Percentiles rank a stretch among this genome's conserved stretches.
phyloP scores from a whole-genome alignment of 2,888 invertebrate genomes.

The Cryptophagus acutangulus region DNA sequence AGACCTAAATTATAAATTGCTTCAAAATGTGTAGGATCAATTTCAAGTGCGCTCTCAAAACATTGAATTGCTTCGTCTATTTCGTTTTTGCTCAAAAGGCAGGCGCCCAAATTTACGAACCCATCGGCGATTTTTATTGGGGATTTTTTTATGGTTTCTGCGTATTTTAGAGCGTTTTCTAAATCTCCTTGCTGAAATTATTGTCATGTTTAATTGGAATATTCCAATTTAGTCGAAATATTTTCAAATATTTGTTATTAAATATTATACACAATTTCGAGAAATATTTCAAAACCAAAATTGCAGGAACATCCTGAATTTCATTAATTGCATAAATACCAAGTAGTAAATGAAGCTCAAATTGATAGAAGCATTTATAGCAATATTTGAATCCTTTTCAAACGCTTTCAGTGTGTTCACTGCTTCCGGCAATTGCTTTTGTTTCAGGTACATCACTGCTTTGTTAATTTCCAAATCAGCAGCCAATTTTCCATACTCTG shows the following conservation, averaged over 20 bases:
- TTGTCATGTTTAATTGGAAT: too few relatives aligned
- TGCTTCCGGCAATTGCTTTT: slow-evolving; percentile 73
- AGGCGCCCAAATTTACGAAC: slow-evolving; percentile 80
- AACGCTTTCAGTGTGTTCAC: slow-evolving; percentile 80
- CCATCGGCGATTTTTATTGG: slow-evolving; percentile 78
- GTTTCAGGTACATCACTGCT: slow-evolving; percentile 77
- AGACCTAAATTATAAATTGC: slow-evolving; percentile 77
- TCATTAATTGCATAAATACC: too few relatives aligned
- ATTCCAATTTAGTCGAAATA: too few relatives aligned
- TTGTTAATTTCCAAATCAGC: slow-evolving; percentile 89
- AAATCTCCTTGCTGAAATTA: slow-evolving; percentile 72
- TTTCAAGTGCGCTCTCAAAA: slow-evolving; percentile 70
- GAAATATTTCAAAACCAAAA: too few relatives aligned
- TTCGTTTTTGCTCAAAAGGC: slow-evolving; percentile 65
- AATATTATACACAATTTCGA: neutral
- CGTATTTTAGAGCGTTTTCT: slow-evolving; percentile 72
- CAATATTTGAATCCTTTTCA: slow-evolving; percentile 78
- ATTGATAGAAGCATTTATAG: slow-evolving; percentile 81
- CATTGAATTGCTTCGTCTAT: slow-evolving; percentile 66
- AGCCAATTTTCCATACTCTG: slow-evolving; percentile 76
- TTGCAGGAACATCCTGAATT: too few relatives aligned
- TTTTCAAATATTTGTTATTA: too few relatives aligned
- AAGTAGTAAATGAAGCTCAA: slow-evolving; percentile 78
- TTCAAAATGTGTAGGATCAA: slow-evolving; percentile 78
- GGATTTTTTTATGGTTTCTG: slow-evolving; percentile 65